Evolutionary conservation across 2,797 vertebrate genomes (phyloP).

Genomic region (Carapus acus): DNA sequence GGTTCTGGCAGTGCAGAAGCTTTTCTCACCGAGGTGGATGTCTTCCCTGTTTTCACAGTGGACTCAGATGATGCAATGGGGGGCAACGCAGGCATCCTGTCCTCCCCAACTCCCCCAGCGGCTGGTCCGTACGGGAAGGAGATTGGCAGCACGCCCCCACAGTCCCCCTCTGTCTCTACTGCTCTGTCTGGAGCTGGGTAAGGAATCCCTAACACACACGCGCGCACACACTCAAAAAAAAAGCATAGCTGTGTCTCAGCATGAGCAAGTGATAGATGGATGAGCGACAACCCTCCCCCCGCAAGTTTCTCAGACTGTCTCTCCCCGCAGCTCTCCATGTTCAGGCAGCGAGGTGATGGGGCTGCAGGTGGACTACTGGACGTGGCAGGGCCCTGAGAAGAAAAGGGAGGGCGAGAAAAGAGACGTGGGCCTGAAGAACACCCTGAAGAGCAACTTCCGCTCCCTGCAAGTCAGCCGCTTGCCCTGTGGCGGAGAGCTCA

Average conservation of each 20-base stretch:
- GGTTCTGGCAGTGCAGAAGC: not conserved
- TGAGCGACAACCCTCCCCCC: no score
- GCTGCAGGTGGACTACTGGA: conserved; percentile 81
- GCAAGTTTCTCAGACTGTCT: not conserved
- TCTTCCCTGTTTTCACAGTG: conserved; percentile 61
- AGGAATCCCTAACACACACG: not conserved
- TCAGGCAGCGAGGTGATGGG: conserved; percentile 77
- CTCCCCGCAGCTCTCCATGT: conserved; percentile 63
- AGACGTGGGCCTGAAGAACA: conserved; percentile 76
- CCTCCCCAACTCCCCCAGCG: conserved; percentile 65
- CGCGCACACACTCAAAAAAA: not conserved
- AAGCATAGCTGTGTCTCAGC: no score
- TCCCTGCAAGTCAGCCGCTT: conserved; percentile 78
- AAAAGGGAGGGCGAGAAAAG: conserved; percentile 75
- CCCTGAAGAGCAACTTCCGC: conserved; percentile 79
- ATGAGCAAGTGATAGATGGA: no score
- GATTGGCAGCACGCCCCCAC: conserved; percentile 72
- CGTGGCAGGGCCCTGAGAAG: conserved; percentile 71
- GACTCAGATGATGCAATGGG: conserved; percentile 84
- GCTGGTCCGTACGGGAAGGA: conserved; percentile 72
- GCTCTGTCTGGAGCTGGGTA: conserved; percentile 77
- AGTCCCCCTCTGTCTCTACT: conserved; percentile 76
- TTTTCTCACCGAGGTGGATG: not conserved
- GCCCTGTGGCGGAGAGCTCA: conserved; percentile 71
- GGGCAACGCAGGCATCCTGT: conserved; percentile 72